phyloP scores from a whole-genome alignment of 2,888 invertebrate species.

The Dicranocentrus wangi region DNA sequence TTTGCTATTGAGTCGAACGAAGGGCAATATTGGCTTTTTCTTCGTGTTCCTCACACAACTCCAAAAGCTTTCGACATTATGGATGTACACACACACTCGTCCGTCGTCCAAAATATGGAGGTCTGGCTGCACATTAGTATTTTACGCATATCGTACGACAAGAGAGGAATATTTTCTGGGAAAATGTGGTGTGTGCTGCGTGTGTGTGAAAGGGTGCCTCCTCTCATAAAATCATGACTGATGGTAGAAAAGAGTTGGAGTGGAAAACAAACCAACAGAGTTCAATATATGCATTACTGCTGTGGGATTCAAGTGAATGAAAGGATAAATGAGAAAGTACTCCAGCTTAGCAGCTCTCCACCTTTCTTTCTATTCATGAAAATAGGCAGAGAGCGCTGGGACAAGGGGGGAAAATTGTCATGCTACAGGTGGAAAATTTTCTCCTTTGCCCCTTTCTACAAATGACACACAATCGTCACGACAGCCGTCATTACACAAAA shows the following conservation, averaged over 20 bases:
- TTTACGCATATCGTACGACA: too few species aligned
- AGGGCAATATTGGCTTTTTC: neutral
- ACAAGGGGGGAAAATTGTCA: neutral
- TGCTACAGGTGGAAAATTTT: conserved; percentile 36
- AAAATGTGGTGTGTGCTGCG: neutral
- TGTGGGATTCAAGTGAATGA: neutral
- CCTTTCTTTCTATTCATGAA: too few species aligned
- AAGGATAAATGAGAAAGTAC: conserved; percentile 5
- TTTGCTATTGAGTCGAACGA: neutral
- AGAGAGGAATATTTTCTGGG: too few species aligned
- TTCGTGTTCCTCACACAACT: too few species aligned
- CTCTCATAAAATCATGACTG: conserved; percentile 31
- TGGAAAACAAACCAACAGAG: neutral
- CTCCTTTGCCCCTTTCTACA: neutral
- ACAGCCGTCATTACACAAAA: too few species aligned
- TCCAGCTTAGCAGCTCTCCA: neutral
- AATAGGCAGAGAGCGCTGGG: neutral
- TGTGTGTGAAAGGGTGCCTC: conserved; percentile 11
- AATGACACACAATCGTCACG: too few species aligned
- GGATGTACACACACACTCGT: too few species aligned
- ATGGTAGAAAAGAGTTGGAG: neutral
- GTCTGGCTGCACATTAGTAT: too few species aligned
- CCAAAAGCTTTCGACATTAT: too few species aligned
- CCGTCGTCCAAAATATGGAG: too few species aligned
- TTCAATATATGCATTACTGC: neutral